These are phyloP conservation scores for Dasypolia templi DNA, from an alignment of 2,888 invertebrate species.

Conservation along the genomic window DNA sequence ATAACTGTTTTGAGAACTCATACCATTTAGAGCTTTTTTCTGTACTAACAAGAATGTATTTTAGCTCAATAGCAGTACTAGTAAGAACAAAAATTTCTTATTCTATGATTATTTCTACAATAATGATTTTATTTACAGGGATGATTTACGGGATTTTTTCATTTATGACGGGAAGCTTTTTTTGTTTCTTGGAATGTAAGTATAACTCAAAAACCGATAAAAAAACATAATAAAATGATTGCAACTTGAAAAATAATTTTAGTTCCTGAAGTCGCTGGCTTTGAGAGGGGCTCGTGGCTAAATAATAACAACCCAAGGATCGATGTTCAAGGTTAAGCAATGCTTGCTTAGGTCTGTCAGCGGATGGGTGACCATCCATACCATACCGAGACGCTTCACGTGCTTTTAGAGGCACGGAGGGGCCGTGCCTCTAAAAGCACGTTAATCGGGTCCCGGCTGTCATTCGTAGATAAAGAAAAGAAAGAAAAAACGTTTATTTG, in stretches of 20 bases:
- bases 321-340: background rate
- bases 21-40: background rate
- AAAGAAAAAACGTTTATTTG: too few species aligned
- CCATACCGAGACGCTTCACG: background rate
- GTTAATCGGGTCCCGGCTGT: background rate
- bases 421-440: background rate
- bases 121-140: slow-evolving; percentile 9
- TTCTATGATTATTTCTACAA: background rate
- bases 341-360: background rate
- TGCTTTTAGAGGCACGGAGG: too few species aligned
- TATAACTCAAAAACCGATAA: background rate
- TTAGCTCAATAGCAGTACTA: background rate
- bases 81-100: background rate
- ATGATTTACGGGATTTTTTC: background rate
- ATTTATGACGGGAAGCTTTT: background rate
- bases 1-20: background rate
- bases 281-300: background rate
- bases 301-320: background rate
- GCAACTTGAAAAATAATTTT: background rate
- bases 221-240: background rate
- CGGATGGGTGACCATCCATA: background rate
- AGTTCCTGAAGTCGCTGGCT: background rate
- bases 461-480: too few species aligned
- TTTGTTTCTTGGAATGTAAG: background rate
- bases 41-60: background rate